Evolutionary conservation across 2,113 vertebrate genomes (phyloP), one percentile per base, ranked within the genome.

Genomic region (Mirounga angustirostris): DNA sequence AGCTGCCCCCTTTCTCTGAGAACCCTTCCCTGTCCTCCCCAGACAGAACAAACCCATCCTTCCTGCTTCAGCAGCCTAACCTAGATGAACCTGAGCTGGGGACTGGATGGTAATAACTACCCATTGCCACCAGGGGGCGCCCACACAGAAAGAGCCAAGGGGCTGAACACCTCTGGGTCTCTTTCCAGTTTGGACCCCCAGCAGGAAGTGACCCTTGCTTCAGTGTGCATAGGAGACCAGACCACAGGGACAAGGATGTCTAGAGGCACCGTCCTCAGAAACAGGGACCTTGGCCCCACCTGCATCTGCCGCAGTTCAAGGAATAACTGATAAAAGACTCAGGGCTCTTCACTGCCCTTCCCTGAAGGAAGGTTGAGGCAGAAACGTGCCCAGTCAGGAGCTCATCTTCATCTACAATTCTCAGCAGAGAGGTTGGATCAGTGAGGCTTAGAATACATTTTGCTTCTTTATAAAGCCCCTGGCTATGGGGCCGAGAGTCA

Each of bases 71-170:
- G 33, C 4, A 8, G 13, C 7, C 56, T 14, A 0, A 5, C 7
- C 16, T 11, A 1, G 4, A 7, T 1, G 26, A 86, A 58, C 40
- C 63, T 15, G 10, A 65, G 19, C 16, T 5, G n/a, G 36, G 19
- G 22, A 65, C 46, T 28, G 24, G 59, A 18, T 1, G 0, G 79
- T 65, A 81, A 74, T 92, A 19, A 73, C 2, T 0, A 1, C 2
- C 12, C 0, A 4, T 18, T 24, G 52, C 94, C 97, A 96, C 96
- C 76, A 98, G 98, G 93, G 80, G 92, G 94, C 40, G 24, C 6
- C 26, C 9, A 2, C 50, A 28, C 4, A 43, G 89, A 33, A 18
- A 21, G 12, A 4, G 16, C 54, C 26, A 43, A 73, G n/a, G 28
- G 50, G 10, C 12, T 50, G 28, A 22, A 2, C 9, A 3, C 26